Evolutionary conservation across 2,888 invertebrate genomes (phyloP), one percentile per base, ranked within the genome.

Genomic region (Crematogaster levior): DNA sequence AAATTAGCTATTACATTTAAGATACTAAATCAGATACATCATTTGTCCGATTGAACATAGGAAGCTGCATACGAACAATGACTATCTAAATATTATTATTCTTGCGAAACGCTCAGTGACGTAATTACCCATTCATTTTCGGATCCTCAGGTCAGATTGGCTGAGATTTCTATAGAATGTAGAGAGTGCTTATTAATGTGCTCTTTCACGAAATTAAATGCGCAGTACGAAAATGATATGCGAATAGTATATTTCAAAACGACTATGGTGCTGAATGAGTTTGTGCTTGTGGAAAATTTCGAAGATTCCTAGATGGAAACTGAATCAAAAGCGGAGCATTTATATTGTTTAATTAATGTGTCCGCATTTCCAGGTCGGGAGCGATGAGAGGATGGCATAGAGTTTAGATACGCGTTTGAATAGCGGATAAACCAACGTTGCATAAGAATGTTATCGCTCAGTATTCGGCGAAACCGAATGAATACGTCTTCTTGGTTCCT

Each of bases 401-500:
- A 53, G n/a, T n/a, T n/a, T n/a, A n/a, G n/a, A n/a, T n/a, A 37
- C 30, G 12, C 37, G 40, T 56, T 77, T 77, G 56, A 77, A 77
- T 66, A 24, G 68, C 43, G 77, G 10, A 66, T 66, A 66, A 77
- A 66, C 30, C 53, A 43, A 61, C 53, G 15, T 75, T 24, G 30
- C 37, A 51, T 12, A 53, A 51, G 53, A 53, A 75, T 30, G 43
- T 77, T 77, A 77, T 65, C 56, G 53, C 21, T 53, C 53, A 66
- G 66, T 77, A 53, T 30, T 53, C 21, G 53, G 30, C 40, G 15
- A 40, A 40, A 65, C 15, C 43, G 34, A 65, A 46, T 56, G 56
- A 77, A 77, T 66, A 56, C 77, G 40, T 30, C 30, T 66, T 66
- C 77, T 56, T 46, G 21, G 34, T 21, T 30, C 75, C 75, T 81